phyloP scores from a whole-genome alignment of 2,797 vertebrate species.

The Phoeniculus purpureus region DNA sequence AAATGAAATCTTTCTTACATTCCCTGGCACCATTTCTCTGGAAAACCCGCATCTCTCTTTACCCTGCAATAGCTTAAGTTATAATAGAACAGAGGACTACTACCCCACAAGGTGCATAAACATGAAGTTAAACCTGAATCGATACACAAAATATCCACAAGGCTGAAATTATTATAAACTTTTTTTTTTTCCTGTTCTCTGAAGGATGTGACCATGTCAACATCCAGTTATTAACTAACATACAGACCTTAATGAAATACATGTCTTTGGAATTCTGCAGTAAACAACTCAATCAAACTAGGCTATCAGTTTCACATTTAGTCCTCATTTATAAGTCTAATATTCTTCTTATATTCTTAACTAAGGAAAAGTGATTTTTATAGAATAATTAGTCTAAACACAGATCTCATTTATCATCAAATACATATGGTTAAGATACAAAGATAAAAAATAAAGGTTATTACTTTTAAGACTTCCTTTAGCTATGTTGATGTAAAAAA shows the following conservation, averaged over 20 bases:
- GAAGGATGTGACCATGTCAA: background rate
- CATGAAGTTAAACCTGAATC: background rate
- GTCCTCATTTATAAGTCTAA: background rate
- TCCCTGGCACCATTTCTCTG: background rate
- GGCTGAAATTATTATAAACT: background rate
- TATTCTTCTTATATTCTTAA: background rate
- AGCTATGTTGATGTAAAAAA: background rate
- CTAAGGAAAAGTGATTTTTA: background rate
- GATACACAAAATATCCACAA: background rate
- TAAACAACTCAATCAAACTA: slow-evolving; percentile 27
- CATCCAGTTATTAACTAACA: background rate
- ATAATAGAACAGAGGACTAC: background rate
- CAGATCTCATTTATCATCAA: background rate
- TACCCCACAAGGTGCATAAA: background rate
- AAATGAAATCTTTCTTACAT: background rate
- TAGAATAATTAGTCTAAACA: slow-evolving; percentile 5
- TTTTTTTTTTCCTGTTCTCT: background rate
- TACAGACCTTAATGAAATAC: background rate
- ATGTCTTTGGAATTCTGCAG: background rate
- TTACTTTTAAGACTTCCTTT: background rate
- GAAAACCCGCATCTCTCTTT: background rate
- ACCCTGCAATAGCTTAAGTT: background rate
- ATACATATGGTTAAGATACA: background rate
- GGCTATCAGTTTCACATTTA: background rate
- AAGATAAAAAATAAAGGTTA: background rate